phyloP scores from a whole-genome alignment of 2,113 vertebrate species.

The Apteryx mantelli region DNA sequence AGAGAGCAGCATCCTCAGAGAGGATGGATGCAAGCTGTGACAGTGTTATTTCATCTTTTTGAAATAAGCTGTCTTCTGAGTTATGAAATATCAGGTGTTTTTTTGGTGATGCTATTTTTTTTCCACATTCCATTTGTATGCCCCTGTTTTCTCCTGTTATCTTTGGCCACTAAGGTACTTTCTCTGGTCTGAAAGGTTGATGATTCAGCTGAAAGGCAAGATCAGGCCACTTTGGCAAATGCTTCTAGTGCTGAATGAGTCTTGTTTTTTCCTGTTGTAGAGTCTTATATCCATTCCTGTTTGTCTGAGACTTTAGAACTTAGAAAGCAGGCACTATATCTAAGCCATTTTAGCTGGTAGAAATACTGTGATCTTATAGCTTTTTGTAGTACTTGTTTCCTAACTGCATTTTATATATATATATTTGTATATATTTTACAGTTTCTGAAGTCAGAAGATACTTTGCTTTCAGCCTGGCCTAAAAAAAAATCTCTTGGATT shows the following conservation, averaged over 20 bases:
- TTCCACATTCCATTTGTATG: not conserved
- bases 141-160: not conserved
- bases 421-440: not conserved
- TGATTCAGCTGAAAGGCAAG: not conserved
- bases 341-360: not conserved
- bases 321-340: not conserved
- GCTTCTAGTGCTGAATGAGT: not conserved
- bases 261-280: not conserved
- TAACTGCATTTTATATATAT: not conserved
- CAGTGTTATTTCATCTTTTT: not conserved
- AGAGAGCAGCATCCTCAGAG: too few species aligned
- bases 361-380: not conserved
- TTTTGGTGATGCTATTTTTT: not conserved
- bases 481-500: not conserved
- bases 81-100: not conserved
- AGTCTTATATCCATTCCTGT: not conserved
- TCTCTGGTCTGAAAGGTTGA: not conserved
- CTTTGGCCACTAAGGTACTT: not conserved
- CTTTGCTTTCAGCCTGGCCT: not conserved
- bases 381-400: not conserved
- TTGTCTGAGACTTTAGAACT: not conserved
- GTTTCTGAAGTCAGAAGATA: not conserved
- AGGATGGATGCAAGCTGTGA: accelerated
- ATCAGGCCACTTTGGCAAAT: not conserved
- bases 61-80: not conserved